Evolutionary conservation across 2,888 invertebrate species (phyloP), one percentile per base, ranked within the genome.

Genomic region (Protophormia terraenovae): DNA sequence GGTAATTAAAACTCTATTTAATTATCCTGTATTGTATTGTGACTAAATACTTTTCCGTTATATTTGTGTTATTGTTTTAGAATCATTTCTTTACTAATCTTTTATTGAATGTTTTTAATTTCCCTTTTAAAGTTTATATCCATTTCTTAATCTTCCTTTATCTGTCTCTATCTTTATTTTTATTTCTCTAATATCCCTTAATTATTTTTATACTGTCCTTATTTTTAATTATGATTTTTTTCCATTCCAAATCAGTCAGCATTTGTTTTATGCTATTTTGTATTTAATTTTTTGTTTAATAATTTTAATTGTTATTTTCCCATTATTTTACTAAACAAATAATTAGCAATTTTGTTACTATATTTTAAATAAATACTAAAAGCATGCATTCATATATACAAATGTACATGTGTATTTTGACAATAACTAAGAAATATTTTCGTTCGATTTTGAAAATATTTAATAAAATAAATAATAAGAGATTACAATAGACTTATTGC

Each of bases 191-290:
- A 66, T 32, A 45, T 16, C 29, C 29, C 38, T 29, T 45, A 47
- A 41, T 83, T 29, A 41, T 27, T 55, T 55, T 76, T 45, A 29
- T 24, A 27, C 45, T 71, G 38, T 64, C 60, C 47, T 62, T 53
- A 50, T 45, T 19, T 38, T 58, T 75, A 72, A 35, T 72, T 62
- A 24, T 69, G 32, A 66, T 84, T 32, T n/a, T n/a, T 64, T 16
- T 38, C 16, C 47, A 47, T 87, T 88, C 84, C 82, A 86, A 89
- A 89, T 90, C 91, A 91, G 91, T 91, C 90, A 91, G 91, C 91
- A 89, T 91, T 90, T 89, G 87, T 85, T 87, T 85, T 87, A 86
- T 90, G 89, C 89, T 89, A 88, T 87, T 88, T 87, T 88, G 76
- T 79, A 69, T 35, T 72, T 72, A 19, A 35, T 60, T 72, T 27